phyloP scores from a whole-genome alignment of 2,888 invertebrate genomes.

The Oxycera nigricornis region DNA sequence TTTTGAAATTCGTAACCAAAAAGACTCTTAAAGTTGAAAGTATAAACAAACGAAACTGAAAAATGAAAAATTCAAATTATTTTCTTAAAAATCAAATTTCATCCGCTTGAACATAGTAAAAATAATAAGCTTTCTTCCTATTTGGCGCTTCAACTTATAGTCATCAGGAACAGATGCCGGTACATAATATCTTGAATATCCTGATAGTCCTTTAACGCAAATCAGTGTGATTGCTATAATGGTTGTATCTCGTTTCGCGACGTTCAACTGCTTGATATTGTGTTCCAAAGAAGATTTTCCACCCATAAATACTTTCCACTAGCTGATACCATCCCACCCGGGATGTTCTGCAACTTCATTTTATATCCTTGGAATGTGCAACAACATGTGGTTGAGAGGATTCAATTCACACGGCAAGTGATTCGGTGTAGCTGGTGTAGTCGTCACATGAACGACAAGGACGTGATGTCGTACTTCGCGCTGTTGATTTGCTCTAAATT shows the following conservation, averaged over 20 bases:
- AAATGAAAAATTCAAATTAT: no score
- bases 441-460: background rate
- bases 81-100: no score
- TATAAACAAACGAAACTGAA: no score
- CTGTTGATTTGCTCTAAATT: conserved; percentile 39
- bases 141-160: no score
- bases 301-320: no score
- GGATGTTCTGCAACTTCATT: conserved; percentile 15
- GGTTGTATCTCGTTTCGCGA: background rate
- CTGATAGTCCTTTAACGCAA: background rate
- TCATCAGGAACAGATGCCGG: background rate
- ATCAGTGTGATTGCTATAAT: background rate
- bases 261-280: background rate
- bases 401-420: conserved; percentile 19
- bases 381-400: conserved; percentile 36
- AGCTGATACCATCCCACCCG: background rate
- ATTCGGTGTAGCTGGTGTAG: background rate
- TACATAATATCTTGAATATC: background rate
- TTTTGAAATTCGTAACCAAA: no score
- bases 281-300: background rate
- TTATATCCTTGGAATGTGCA: conserved; percentile 35
- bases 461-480: background rate
- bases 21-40: no score
- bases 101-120: no score
- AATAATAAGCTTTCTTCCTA: no score